Evolutionary conservation across 2,888 invertebrate genomes (phyloP), one percentile per base, ranked within the genome.

Genomic region (Heteropelma amictum): DNA sequence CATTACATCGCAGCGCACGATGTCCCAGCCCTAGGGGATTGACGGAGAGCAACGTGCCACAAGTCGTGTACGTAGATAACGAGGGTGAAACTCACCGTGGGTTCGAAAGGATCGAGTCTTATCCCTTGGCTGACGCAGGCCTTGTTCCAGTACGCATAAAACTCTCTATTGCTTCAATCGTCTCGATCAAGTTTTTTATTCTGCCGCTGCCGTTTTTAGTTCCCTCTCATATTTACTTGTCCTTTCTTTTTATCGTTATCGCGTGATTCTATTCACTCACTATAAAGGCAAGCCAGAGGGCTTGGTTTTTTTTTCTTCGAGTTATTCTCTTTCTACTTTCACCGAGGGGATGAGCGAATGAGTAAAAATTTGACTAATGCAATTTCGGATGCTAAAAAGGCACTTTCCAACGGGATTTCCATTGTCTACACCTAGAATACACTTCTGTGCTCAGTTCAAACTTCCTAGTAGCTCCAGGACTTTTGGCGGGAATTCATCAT

Each of bases 351-450:
- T 26, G 65, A 61, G 75, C 63, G 60, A 67, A 72, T 75, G 81
- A 83, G 81, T 80, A 78, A 82, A 82, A 86, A 86, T 86, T 86
- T 85, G 85, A 85, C 86, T 86, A 86, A 86, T 85, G 85, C 80
- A 85, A 86, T 86, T 82, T 84, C 76, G 79, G 80, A 86, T 86
- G 86, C 86, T 86, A 86, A 86, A 83, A 85, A 86, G 85, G 83
- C 82, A 84, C 83, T 85, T 79, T 81, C 75, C 63, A 70, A 38
- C 74, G 65, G 72, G 77, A 56, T 64, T 61, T 40, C 75, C 74
- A 85, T 86, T 79, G 77, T 85, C 80, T 82, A 79, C 79, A 14
- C 38, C 12, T 12, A 71, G 79, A 79, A 83, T 82, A 80, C 82
- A 81, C 76, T 72, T 76, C 30, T 51, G 19, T 80, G 79, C 77